A percentile compares a stretch with the other conserved stretches of the same genome.
phyloP scores from a whole-genome alignment of 2,888 invertebrate species.

The Stomorhina lunata region DNA sequence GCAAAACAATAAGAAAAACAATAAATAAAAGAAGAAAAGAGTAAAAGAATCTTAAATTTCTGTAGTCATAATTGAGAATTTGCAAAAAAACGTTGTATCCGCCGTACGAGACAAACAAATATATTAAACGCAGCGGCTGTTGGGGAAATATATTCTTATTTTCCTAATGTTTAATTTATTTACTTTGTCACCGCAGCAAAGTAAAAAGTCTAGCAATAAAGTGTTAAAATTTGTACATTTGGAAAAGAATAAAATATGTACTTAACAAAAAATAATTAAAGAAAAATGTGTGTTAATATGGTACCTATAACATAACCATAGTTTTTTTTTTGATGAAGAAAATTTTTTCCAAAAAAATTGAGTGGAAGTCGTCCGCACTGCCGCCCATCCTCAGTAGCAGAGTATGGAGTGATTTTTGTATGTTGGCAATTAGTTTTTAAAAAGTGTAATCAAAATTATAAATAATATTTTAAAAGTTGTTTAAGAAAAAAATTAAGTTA shows the following conservation, averaged over 20 bases:
- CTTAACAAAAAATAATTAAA: neutral
- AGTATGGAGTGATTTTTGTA: neutral
- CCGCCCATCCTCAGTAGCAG: constrained; percentile 10
- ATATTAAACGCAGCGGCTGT: neutral
- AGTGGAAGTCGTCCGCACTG: neutral
- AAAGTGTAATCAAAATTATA: constrained; percentile 14
- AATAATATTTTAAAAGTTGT: neutral
- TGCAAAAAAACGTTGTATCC: constrained; percentile 49
- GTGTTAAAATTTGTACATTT: neutral
- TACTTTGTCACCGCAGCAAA: neutral
- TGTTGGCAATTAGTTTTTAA: constrained; percentile 1
- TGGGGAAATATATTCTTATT: neutral
- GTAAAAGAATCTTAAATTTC: constrained; percentile 36
- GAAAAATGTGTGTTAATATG: constrained; percentile 28
- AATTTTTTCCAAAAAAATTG: neutral
- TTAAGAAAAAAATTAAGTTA: neutral
- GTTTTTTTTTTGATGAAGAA: neutral
- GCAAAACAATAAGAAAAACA: constrained; percentile 14
- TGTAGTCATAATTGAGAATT: constrained; percentile 57
- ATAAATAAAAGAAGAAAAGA: neutral
- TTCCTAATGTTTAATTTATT: neutral
- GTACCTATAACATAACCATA: constrained; percentile 57
- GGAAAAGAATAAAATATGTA: neutral
- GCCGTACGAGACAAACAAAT: neutral
- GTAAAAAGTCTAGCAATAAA: neutral